Evolutionary conservation across 2,888 invertebrate genomes (phyloP).

Genomic region (Rhogogaster chlorosoma): DNA sequence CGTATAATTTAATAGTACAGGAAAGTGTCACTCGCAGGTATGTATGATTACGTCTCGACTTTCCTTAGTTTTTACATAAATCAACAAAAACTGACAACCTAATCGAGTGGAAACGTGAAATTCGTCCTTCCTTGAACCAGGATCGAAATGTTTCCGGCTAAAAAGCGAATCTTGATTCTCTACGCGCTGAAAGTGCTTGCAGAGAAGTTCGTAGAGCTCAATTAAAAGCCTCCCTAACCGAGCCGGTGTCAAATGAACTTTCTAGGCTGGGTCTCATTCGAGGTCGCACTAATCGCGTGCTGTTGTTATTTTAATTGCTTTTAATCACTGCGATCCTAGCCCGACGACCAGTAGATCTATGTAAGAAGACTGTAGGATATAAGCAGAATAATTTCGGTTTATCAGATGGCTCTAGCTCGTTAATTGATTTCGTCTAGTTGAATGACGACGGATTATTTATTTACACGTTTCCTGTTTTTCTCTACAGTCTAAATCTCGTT

Average conservation of each 20-base stretch:
- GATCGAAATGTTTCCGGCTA: background rate
- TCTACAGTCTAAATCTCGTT: background rate
- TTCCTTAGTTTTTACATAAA: background rate
- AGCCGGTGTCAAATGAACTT: slow-evolving; percentile 7
- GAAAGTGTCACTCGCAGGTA: background rate
- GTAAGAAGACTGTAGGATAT: background rate
- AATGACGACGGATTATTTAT: background rate
- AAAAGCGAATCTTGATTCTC: background rate
- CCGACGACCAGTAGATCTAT: background rate
- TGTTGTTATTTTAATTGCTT: slow-evolving; percentile 24
- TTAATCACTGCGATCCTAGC: background rate
- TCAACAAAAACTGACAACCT: background rate
- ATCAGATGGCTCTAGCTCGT: background rate
- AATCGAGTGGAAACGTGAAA: background rate
- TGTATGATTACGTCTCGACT: background rate
- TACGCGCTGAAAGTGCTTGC: background rate
- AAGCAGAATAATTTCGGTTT: background rate
- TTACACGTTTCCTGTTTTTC: background rate
- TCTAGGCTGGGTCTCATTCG: slow-evolving; percentile 20
- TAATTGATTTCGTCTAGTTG: background rate
- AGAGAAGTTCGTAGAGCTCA: background rate
- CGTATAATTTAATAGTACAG: background rate
- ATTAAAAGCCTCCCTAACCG: slow-evolving; percentile 12
- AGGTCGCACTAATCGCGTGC: slow-evolving; percentile 13
- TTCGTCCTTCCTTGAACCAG: no score